Base-by-base conservation (phyloP, 2,888 invertebrate species). In the Lasius platythorax region DNA sequence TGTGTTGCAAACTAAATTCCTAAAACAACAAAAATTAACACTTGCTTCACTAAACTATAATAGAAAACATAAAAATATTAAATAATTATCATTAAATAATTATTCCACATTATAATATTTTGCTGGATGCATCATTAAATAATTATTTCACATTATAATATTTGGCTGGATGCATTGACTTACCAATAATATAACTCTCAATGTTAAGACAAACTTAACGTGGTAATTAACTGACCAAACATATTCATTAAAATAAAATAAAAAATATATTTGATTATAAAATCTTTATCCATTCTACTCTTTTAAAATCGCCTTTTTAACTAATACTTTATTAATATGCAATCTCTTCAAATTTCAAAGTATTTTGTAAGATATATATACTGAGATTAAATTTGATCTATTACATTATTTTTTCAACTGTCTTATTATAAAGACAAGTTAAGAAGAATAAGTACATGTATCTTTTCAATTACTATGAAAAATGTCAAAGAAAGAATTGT, bases 1-100 rank as follows among this genome's bases (percentile, higher is more conserved):
- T 3, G 96, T 95, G 93, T 97, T 97, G 94, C 98, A 98, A 63
- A 94, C 95, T 0, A 96, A 95, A 79, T 97, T 96, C 58, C 95
- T 96, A 90, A 2, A 70, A 78, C 0, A 18, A n/a, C 11, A 74
- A 79, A 46, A 81, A 37, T 68, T 40, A 28, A 4, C 50, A 33
- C 33, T 72, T 53, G 9, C 3, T 23, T 15, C 12, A 40, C 58
- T 15, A 37, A 33, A 28, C 3, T 33, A 33, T 37, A 11, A 1
- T 12, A 61, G 5, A 67, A 18, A 63, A 56, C 33, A 40, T 40
- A 40, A 4, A 40, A 28, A 53, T 1, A 46, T 66, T 66, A 66
- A 66, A 28, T 33, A 75, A 61, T 30, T 28, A 12, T 33, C 5
- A n/a, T 53, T 53, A 53, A 53, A 53, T 53, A n/a, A 0, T 12